Evolutionary conservation across 1,140 invertebrate genomes (phyloP), one percentile per base, ranked within the genome.

Genomic region (Thereuonema tuberculata): DNA sequence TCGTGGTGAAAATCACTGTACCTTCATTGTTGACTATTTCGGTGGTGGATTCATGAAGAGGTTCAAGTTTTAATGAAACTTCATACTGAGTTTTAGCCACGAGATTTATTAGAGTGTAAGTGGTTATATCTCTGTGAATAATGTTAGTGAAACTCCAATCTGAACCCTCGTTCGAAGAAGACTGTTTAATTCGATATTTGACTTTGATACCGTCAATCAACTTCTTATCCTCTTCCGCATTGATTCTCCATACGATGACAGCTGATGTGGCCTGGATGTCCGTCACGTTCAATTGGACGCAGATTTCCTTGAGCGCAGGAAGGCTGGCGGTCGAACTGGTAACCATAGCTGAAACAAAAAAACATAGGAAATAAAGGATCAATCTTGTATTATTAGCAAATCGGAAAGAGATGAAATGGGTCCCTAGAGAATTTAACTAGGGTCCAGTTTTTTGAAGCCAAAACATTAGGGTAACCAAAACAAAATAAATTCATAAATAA

Each of bases 201-300:
- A 86, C 65, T 62, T 84, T 82, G 20, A 86, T 78, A 1, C 83
- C 84, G 64, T 86, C 84, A 62, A 85, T 82, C 63, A 83, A 82
- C 56, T 84, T 82, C 61, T 89, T 70, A 70, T 93, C 89, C 21
- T 84, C 81, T 53, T 86, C 82, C 1, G 78, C 78, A 63, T 93
- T 87, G 67, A 84, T 84, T 63, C 85, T 81, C 90, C 90, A 94
- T 29, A 77, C 80, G 0, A 93, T 75, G 53, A 82, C 82, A 1
- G 85, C 81, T 70, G 83, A 85, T 0, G 82, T 88, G 9, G 86
- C 80, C 64, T 89, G 89, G 0, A 86, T 81, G 61, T 88, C 82
- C 5, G 79, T 77, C 0, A 86, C 80, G 52, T 78, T 78, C 2
- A 93, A 69, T 61, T 84, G 81, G 1, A 87, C 82, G 67, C 92